Percentiles rank a stretch among this genome's conserved stretches.
These are phyloP conservation scores for Megalonaias nervosa DNA, from an alignment of 1,140 invertebrate species.

Conservation along the genomic window DNA sequence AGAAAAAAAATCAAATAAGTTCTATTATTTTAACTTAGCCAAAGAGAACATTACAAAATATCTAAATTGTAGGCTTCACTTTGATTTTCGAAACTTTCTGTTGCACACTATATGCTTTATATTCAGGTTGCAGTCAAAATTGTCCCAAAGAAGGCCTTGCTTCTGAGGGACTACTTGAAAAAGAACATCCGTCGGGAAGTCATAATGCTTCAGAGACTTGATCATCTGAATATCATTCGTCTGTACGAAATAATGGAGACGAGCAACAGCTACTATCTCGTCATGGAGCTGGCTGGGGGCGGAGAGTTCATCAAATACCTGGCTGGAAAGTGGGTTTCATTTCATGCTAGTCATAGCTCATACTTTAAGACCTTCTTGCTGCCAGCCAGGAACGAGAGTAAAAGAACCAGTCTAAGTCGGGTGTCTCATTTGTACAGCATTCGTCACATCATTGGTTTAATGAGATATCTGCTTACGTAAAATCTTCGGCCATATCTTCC, in stretches of 20 bases:
- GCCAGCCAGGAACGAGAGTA: too few relatives aligned
- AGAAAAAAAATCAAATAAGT: not conserved
- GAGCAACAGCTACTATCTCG: slow-evolving; percentile 66
- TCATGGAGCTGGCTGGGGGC: slow-evolving; percentile 62
- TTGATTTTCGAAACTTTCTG: too few relatives aligned
- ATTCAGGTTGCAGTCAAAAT: slow-evolving; percentile 67
- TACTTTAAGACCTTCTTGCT: too few relatives aligned
- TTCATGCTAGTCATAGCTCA: too few relatives aligned
- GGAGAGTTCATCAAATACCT: slow-evolving; percentile 63
- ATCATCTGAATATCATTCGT: slow-evolving; percentile 65
- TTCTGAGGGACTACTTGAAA: slow-evolving; percentile 57
- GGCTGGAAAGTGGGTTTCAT: slow-evolving; percentile 46
- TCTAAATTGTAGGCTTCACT: not conserved
- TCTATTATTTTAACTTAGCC: not conserved
- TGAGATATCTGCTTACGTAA: too few relatives aligned
- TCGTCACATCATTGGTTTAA: too few relatives aligned
- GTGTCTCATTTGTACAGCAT: too few relatives aligned
- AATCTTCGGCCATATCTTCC: too few relatives aligned
- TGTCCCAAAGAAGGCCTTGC: slow-evolving; percentile 59
- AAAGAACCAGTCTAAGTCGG: too few relatives aligned
- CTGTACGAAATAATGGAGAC: slow-evolving; percentile 70
- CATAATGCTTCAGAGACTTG: slow-evolving; percentile 58
- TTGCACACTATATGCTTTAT: not conserved
- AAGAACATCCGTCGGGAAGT: slow-evolving; percentile 63
- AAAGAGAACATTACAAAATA: not conserved